These are phyloP conservation scores for Vultur gryphus DNA, from an alignment of 2,797 vertebrate species.

Conservation along the genomic window DNA sequence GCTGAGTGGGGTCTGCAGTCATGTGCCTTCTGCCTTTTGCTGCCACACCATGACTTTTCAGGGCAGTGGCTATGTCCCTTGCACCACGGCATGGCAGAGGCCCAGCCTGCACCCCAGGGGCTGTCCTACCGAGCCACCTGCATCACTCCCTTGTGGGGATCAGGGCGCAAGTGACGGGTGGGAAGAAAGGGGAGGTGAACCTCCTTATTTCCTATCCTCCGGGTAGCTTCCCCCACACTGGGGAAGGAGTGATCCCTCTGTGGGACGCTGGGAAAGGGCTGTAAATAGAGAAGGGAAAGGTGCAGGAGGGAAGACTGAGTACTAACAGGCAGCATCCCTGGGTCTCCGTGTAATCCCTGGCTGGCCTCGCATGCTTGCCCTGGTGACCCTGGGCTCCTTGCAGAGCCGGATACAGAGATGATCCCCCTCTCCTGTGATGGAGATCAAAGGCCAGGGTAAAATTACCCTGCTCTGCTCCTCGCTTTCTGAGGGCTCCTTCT, in stretches of 20 bases:
- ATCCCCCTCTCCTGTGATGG: slow-evolving; percentile 31
- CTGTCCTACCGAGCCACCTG: not conserved
- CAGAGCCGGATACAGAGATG: slow-evolving; percentile 60
- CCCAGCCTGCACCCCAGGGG: not conserved
- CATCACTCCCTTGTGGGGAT: not conserved
- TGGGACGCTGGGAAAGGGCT: not conserved
- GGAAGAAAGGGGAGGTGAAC: not conserved
- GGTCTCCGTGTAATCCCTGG: slow-evolving; percentile 40
- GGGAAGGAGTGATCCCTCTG: not conserved
- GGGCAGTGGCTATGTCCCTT: not conserved
- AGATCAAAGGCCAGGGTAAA: slow-evolving; percentile 63
- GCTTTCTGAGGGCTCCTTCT: not conserved
- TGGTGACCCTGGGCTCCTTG: slow-evolving; percentile 56
- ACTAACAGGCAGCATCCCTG: not conserved
- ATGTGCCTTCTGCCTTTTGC: not conserved
- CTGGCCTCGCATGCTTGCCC: not conserved
- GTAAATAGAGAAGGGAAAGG: slow-evolving; percentile 23
- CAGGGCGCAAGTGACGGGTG: not conserved
- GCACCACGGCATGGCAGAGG: not conserved
- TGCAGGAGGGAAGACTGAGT: not conserved
- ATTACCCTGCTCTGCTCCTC: slow-evolving; percentile 44
- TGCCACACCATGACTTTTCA: not conserved
- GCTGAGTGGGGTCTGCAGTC: not conserved
- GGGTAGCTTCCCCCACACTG: not conserved
- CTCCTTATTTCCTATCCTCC: not conserved